Evolutionary conservation across 1,140 invertebrate genomes (phyloP).

Genomic region (Drosophila erecta): DNA sequence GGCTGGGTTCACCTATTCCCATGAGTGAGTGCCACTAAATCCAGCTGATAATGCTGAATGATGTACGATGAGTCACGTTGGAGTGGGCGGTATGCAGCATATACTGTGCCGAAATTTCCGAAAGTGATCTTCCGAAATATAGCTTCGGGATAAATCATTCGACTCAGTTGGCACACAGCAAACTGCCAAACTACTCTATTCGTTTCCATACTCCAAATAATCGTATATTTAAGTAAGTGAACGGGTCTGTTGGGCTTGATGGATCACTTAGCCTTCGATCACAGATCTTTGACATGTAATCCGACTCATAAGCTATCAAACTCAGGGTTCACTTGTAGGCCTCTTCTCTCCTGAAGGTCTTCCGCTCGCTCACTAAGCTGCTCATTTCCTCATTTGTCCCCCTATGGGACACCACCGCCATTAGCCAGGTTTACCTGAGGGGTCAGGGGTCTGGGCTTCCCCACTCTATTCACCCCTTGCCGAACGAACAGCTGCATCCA

Average conservation of each 20-base stretch:
- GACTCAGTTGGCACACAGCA: too few species aligned
- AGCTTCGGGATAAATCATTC: too few species aligned
- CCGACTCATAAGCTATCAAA: neutral
- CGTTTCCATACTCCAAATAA: too few species aligned
- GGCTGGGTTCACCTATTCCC: neutral
- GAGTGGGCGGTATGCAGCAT: neutral
- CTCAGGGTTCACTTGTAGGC: conserved; percentile 2
- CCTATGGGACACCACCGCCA: conserved; percentile 4
- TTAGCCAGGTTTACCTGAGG: neutral
- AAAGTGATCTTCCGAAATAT: too few species aligned
- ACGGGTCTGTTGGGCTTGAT: too few species aligned
- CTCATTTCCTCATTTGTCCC: neutral
- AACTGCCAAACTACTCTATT: too few species aligned
- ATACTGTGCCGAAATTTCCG: too few species aligned
- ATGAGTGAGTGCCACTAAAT: conserved; percentile 41
- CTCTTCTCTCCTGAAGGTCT: conserved; percentile 4
- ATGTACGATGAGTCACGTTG: conserved; percentile 16
- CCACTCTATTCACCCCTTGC: neutral
- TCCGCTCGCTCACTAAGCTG: neutral
- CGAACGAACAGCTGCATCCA: conserved; percentile 4
- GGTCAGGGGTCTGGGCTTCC: neutral
- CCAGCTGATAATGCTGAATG: conserved; percentile 42
- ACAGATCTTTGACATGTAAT: neutral
- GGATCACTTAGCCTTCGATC: neutral
- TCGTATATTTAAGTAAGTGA: too few species aligned